Evolutionary conservation across 1,140 invertebrate species (phyloP), one percentile per base, ranked within the genome.

Genomic region (Leptopilina boulardi): DNA sequence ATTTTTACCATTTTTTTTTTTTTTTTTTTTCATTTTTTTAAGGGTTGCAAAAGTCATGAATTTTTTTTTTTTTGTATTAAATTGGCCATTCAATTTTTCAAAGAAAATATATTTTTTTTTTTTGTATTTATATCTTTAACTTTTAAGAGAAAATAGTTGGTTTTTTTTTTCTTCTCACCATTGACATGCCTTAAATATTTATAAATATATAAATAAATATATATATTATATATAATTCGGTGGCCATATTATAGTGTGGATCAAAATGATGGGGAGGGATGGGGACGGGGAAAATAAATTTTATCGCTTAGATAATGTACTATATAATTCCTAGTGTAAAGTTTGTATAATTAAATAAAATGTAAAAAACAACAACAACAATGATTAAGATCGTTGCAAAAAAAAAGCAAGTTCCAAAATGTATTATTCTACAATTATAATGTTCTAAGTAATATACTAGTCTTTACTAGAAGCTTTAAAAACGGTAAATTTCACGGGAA

Each of bases 401-500:
- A 38, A 38, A 30, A 30, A 75, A 75, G 77, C 76, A 77, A 74
- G 74, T 71, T 78, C 77, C 66, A 81, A 81, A 73, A 78, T 75
- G 44, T 76, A 77, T 23, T 66, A 73, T 78, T 77, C 79, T 73
- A 83, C 56, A 77, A 51, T 51, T 66, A 66, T 66, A 30, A 54
- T 83, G 73, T 80, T 77, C 80, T 83, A 70, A 77, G 75, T 76
- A n/a, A 59, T 70, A 77, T 76, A 77, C 80, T 79, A 85, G 84
- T 85, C 80, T 85, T 80, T 77, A 77, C 71, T 51, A 74, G 76
- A 79, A 83, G 77, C 80, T 85, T 85, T 84, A 79, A 82, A 78
- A 83, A 71, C 18, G 72, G n/a, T n/a, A 80, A 78, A 72, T 81
- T 76, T 77, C 70, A 56, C 72, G 66, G 23, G 21, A 77, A 72